Evolutionary conservation across 2,888 invertebrate genomes (phyloP).

Genomic region (Tetragnatha montana): DNA sequence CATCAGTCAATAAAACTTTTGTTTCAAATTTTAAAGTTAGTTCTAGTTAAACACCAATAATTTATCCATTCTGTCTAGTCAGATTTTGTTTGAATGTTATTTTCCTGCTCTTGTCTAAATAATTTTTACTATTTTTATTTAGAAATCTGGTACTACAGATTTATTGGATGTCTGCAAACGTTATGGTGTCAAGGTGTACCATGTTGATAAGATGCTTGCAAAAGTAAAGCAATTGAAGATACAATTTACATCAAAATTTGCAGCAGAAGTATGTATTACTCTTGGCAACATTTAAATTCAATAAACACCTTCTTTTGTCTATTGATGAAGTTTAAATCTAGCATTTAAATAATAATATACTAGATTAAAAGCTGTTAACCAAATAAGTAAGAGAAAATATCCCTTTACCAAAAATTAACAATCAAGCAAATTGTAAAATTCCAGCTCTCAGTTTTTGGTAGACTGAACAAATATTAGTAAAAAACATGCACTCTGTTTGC

Average conservation of each 20-base stretch:
- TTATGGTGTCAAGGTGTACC: constrained; percentile 41
- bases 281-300: background rate
- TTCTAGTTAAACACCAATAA: no score
- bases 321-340: background rate
- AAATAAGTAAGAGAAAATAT: no score
- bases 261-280: constrained; percentile 23
- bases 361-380: no score
- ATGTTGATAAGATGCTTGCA: constrained; percentile 30
- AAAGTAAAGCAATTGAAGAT: constrained; percentile 27
- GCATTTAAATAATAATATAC: background rate
- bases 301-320: background rate
- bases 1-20: background rate
- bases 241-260: background rate
- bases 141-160: constrained; percentile 33
- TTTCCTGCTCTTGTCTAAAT: background rate
- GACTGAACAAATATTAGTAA: no score
- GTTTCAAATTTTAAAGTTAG: no score
- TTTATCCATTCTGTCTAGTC: no score
- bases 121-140: background rate
- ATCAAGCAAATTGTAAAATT: no score
- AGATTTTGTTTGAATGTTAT: background rate
- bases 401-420: no score
- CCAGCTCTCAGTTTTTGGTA: no score
- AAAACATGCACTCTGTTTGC: no score
- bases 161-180: constrained; percentile 40